These are phyloP conservation scores for Lophotis ruficrista DNA, from an alignment of 2,113 vertebrate genomes.

Conservation along the genomic window DNA sequence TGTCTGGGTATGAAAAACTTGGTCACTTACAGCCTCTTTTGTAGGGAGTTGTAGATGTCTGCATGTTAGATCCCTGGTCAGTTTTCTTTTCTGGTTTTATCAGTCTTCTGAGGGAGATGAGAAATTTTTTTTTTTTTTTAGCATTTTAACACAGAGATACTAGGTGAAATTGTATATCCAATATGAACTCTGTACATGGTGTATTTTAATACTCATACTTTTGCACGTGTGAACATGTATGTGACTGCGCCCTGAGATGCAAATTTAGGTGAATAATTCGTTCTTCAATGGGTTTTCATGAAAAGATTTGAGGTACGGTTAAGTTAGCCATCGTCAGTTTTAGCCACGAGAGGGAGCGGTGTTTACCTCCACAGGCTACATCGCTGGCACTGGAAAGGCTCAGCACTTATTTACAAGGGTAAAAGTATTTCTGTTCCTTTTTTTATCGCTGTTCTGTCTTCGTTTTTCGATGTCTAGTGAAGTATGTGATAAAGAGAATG, in stretches of 20 bases:
- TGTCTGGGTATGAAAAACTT: not conserved
- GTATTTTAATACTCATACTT: not conserved
- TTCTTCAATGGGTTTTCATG: not conserved
- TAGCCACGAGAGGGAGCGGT: conserved; percentile 49
- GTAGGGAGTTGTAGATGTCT: not conserved
- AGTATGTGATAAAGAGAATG: not conserved
- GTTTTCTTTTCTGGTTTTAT: not conserved
- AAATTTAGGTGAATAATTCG: not conserved
- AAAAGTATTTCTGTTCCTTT: not conserved
- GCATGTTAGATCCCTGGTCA: not conserved
- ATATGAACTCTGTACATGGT: not conserved
- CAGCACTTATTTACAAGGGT: not conserved
- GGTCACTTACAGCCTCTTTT: not conserved
- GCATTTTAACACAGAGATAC: not conserved
- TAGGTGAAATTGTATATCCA: not conserved
- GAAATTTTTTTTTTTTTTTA: not conserved
- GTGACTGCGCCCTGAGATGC: not conserved
- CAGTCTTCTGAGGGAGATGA: not conserved
- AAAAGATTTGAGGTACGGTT: not conserved
- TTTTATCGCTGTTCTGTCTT: not conserved
- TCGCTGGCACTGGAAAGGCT: not conserved
- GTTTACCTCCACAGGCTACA: not conserved
- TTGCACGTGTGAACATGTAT: not conserved
- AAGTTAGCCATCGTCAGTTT: not conserved
- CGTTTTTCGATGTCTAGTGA: not conserved